Evolutionary conservation across 2,113 vertebrate genomes (phyloP).

Genomic region (Saccopteryx bilineata): DNA sequence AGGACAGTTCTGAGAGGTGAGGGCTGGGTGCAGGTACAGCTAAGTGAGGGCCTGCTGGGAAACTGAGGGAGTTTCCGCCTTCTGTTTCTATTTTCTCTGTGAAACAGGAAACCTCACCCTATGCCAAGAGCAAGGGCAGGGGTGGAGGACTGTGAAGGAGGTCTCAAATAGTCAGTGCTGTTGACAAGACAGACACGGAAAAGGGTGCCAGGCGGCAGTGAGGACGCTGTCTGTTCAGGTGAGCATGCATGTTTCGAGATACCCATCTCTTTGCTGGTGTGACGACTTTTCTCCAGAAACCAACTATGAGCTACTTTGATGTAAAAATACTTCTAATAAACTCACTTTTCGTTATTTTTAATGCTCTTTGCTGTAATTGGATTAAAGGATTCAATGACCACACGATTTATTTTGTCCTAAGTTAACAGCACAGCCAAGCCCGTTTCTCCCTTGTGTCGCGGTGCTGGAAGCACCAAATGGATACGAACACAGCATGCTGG

Average conservation of each 20-base stretch:
- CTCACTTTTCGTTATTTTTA: not conserved
- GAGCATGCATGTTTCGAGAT: accelerated
- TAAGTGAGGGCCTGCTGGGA: not conserved
- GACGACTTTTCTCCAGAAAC: not conserved
- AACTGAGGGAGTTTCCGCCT: not conserved
- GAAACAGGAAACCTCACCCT: not conserved
- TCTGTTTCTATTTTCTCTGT: not conserved
- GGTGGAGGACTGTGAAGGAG: no score
- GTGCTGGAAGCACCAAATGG: not conserved
- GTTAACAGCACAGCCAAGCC: not conserved
- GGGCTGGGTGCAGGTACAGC: not conserved
- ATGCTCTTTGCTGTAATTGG: not conserved
- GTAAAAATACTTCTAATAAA: not conserved
- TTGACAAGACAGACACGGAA: not conserved
- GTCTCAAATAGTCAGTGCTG: not conserved
- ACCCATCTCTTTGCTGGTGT: not conserved
- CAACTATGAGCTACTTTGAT: not conserved
- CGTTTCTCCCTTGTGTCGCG: not conserved
- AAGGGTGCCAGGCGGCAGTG: not conserved
- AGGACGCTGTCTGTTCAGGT: not conserved
- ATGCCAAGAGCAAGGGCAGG: not conserved
- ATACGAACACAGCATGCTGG: accelerated
- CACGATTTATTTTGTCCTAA: not conserved
- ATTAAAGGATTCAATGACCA: not conserved
- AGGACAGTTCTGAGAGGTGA: not conserved